These are phyloP conservation scores for Dryobotodes eremita DNA, from an alignment of 2,888 invertebrate species.

Conservation along the genomic window DNA sequence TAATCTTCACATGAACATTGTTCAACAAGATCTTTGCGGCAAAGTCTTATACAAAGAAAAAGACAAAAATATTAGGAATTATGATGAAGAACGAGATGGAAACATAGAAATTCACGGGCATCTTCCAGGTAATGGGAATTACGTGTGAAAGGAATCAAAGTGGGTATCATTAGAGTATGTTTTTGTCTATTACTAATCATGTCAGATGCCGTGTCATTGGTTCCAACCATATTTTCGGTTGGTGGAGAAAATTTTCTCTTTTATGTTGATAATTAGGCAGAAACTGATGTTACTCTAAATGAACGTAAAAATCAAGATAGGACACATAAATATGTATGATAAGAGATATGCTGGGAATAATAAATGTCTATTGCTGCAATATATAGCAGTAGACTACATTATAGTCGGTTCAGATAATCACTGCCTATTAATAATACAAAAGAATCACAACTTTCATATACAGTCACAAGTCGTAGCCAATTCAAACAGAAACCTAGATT, in stretches of 20 bases:
- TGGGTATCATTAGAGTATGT: conserved; percentile 82
- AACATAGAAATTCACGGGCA: conserved; percentile 73
- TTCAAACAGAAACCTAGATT: not conserved
- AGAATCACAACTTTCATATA: not conserved
- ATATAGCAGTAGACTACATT: not conserved
- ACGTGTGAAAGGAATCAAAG: conserved; percentile 86
- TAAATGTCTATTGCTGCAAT: not conserved
- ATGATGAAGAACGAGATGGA: conserved; percentile 73
- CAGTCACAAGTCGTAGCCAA: not conserved
- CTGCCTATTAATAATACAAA: not conserved
- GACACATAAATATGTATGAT: too few relatives aligned
- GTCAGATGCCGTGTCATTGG: conserved; percentile 73
- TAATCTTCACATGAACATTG: conserved; percentile 71
- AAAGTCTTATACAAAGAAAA: conserved; percentile 75
- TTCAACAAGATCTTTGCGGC: conserved; percentile 83
- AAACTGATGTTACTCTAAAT: not conserved
- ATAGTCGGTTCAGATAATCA: not conserved
- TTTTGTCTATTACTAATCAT: conserved; percentile 81
- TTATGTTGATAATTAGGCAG: not conserved
- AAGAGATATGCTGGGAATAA: not conserved
- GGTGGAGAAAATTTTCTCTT: not conserved
- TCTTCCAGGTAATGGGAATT: conserved; percentile 86
- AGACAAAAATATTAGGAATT: conserved; percentile 69
- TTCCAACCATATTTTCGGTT: conserved; percentile 30
- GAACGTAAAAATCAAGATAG: not conserved